Conservation (phyloP, 2,113 vertebrate genomes). For the Psittacus erithacus region DNA sequence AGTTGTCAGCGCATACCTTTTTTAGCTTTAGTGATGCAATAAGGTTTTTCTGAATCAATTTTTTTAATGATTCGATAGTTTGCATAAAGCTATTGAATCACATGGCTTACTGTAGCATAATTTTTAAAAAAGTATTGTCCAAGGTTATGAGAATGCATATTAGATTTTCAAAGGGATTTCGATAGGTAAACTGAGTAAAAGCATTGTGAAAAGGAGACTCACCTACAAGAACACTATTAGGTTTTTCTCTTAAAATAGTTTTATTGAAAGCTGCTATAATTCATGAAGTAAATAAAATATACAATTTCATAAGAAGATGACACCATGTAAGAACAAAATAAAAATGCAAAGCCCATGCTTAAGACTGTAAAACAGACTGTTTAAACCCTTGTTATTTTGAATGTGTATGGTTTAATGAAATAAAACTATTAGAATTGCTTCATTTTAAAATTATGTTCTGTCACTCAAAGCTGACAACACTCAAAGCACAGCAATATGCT, state of each 20-base stretch:
- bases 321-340: not conserved
- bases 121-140: not conserved
- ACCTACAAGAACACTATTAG: not conserved
- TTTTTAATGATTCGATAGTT: not conserved
- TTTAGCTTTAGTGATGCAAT: not conserved
- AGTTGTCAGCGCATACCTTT: not conserved
- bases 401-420: not conserved
- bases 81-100: not conserved
- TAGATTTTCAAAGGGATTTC: not conserved
- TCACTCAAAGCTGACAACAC: not conserved
- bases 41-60: not conserved
- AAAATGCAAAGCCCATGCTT: not conserved
- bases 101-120: not conserved
- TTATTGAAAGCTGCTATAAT: not conserved
- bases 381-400: not conserved
- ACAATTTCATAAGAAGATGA: not conserved
- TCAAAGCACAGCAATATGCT: not conserved
- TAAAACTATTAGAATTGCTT: not conserved
- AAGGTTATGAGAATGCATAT: not conserved
- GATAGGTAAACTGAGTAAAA: not conserved
- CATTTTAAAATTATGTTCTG: not conserved
- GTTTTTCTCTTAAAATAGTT: not conserved
- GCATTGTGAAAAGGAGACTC: not conserved
- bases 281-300: not conserved
- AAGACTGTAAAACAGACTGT: not conserved